Evolutionary conservation across 2,113 vertebrate genomes (phyloP), one percentile per base, ranked within the genome.

Genomic region (Coryphaenoides rupestris): DNA sequence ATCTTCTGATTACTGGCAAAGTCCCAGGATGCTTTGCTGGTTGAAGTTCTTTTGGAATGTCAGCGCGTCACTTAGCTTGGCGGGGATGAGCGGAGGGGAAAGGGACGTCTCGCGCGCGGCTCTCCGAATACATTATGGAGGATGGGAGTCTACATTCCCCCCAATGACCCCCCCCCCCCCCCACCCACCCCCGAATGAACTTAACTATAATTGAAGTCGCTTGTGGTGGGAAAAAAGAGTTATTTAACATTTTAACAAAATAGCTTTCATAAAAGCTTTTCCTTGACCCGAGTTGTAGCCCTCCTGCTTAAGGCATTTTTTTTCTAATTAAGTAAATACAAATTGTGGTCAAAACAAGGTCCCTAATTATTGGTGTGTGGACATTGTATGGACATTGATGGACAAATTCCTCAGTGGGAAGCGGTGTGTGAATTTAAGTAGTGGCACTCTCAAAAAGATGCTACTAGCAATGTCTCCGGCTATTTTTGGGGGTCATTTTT

Each of bases 121-220:
- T n/a, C n/a, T n/a, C 46, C 75, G 68, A 77, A 26, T 66, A 74
- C 66, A 75, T 55, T 69, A 75, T 86, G 82, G 73, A 54, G 19
- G 4, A 53, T 72, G 70, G 63, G 74, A 78, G 74, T 75, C 62
- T 78, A 77, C 76, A 10, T 22, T 65, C 65, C 26, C 19, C 56
- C 58, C n/a, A n/a, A n/a, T n/a, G n/a, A n/a, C n/a, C n/a, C n/a
- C n/a, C n/a, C n/a, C n/a, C n/a, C n/a, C n/a, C n/a, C n/a, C n/a
- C n/a, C n/a, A n/a, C n/a, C n/a, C n/a, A n/a, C n/a, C n/a, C 62
- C 60, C 3, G 49, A 77, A 79, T 76, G 65, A 70, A 58, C 69
- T 70, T 72, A 68, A 64, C 77, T 75, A 78, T 71, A 65, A 80
- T 75, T 86, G 74, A 73, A 80, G 73, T 74, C 80, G 68, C 74